These are phyloP conservation scores for Hypomecis punctinalis DNA, from an alignment of 2,888 invertebrate genomes.

Conservation along the genomic window DNA sequence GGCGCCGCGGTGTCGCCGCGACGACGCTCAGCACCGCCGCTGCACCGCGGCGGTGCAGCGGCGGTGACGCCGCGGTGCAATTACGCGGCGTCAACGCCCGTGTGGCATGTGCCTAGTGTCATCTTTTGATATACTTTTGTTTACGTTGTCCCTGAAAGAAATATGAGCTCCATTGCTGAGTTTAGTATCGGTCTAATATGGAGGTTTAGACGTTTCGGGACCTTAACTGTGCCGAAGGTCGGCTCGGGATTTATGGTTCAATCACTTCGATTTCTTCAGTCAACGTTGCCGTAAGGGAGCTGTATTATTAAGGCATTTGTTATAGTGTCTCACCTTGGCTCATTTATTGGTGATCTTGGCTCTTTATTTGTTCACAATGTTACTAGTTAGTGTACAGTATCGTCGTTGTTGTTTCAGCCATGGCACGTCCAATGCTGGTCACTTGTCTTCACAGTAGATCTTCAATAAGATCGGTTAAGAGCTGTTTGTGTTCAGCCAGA, in stretches of 20 bases:
- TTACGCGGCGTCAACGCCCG: no score
- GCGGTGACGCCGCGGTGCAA: no score
- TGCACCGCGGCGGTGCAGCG: no score
- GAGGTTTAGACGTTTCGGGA: constrained; percentile 31
- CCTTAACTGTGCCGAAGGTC: constrained; percentile 28
- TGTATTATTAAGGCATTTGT: constrained; percentile 5
- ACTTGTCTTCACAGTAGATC: no score
- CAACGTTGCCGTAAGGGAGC: constrained; percentile 9
- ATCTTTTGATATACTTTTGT: constrained; percentile 7
- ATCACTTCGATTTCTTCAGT: constrained; percentile 23
- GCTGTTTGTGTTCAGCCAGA: no score
- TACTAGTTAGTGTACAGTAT: no score
- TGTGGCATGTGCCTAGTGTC: neutral
- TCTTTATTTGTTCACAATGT: neutral
- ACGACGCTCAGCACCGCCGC: no score
- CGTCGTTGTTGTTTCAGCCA: no score
- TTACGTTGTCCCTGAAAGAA: constrained; percentile 14
- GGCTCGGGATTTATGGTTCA: constrained; percentile 37
- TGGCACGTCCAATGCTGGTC: no score
- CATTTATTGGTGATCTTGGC: neutral
- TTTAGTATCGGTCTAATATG: constrained; percentile 31
- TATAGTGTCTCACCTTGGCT: neutral
- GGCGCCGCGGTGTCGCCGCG: no score
- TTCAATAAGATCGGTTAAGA: no score
- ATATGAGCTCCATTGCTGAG: constrained; percentile 19